These are phyloP conservation scores for Sceloporus tristichus DNA, from an alignment of 2,113 vertebrate species.

Conservation along the genomic window DNA sequence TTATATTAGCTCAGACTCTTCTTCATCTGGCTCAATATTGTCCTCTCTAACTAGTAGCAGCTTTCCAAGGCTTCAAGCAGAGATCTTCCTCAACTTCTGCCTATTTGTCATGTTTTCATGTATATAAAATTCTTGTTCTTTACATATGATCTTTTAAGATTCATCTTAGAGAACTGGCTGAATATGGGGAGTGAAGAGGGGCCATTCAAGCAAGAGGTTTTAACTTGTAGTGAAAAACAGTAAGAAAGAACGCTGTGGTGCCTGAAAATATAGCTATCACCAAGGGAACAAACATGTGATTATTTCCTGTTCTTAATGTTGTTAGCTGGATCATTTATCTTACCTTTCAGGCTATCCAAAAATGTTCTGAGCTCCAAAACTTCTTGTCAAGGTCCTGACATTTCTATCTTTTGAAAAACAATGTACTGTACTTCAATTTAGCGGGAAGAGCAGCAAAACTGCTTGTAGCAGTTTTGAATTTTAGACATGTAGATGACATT, in stretches of 20 bases:
- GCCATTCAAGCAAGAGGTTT: neutral
- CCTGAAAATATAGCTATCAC: neutral
- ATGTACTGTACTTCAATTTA: neutral
- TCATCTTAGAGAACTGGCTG: neutral
- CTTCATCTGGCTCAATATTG: neutral
- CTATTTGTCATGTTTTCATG: neutral
- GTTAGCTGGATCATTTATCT: neutral
- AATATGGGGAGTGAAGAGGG: neutral
- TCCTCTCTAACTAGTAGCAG: neutral
- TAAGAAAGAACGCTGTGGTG: neutral
- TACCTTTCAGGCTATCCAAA: neutral
- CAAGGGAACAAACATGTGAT: neutral
- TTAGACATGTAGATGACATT: neutral
- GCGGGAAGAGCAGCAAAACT: neutral
- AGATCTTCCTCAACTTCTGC: neutral
- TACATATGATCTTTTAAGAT: neutral
- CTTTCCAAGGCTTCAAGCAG: neutral
- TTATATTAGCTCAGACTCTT: neutral
- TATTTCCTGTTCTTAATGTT: neutral
- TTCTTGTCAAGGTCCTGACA: neutral
- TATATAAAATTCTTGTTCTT: neutral
- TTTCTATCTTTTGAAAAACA: neutral
- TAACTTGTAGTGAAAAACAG: neutral
- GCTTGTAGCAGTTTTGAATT: slow-evolving; percentile 5
- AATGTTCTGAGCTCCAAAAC: neutral